phyloP scores from a whole-genome alignment of 2,888 invertebrate genomes.

The Ophion ellenae region DNA sequence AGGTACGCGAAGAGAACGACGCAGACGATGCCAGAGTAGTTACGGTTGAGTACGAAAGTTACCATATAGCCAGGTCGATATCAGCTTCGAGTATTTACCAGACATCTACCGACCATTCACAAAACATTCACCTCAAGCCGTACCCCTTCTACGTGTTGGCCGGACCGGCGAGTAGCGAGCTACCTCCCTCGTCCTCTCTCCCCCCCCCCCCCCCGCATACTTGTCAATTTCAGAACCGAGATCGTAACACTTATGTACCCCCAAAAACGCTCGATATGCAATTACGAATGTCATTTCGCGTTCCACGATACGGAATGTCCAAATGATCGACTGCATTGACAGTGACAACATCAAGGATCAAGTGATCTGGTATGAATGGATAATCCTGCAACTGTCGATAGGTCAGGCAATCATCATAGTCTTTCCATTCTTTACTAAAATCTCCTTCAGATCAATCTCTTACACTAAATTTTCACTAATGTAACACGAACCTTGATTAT shows the following conservation, averaged over 20 bases:
- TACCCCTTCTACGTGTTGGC: constrained; percentile 65
- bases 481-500: too few relatives aligned
- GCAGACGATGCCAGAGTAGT: constrained; percentile 34
- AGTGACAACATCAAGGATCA: constrained; percentile 41
- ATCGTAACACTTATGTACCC: too few relatives aligned
- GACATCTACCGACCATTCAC: constrained; percentile 84
- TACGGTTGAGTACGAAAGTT: constrained; percentile 42
- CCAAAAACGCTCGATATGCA: not conserved
- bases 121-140: constrained; percentile 84
- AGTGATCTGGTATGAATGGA: too few relatives aligned
- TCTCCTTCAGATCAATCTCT: too few relatives aligned
- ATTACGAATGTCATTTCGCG: constrained; percentile 9
- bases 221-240: constrained; percentile 17
- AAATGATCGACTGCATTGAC: constrained; percentile 17
- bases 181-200: not conserved
- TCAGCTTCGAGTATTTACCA: constrained; percentile 82
- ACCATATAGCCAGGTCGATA: constrained; percentile 79
- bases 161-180: constrained; percentile 22
- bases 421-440: too few relatives aligned
- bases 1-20: constrained; percentile 22
- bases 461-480: too few relatives aligned
- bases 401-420: too few relatives aligned
- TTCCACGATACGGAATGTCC: constrained; percentile 10
- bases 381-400: too few relatives aligned
- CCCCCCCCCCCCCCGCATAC: constrained; percentile 4